phyloP scores from a whole-genome alignment of 2,888 invertebrate genomes.

The Folsomia manolachei region DNA sequence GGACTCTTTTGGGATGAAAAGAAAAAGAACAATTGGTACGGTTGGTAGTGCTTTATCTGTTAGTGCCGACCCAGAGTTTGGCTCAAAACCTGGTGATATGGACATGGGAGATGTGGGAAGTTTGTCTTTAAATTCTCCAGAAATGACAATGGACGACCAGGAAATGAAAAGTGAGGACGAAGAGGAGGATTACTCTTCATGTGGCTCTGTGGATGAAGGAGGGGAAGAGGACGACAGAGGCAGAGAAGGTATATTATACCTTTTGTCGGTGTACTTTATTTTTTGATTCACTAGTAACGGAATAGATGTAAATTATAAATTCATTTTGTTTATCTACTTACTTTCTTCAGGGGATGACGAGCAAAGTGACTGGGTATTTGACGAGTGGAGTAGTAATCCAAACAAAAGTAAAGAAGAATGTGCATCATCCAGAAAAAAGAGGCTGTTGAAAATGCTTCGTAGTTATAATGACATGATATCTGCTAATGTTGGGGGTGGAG shows the following conservation, averaged over 20 bases:
- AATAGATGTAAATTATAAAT: neutral
- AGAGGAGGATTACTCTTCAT: neutral
- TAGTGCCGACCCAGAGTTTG: neutral
- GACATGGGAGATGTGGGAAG: neutral
- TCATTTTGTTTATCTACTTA: neutral
- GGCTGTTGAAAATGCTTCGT: slow-evolving; percentile 1
- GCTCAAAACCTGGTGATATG: neutral
- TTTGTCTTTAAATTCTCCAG: neutral
- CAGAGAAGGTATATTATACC: slow-evolving; percentile 3
- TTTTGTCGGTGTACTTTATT: too few relatives aligned
- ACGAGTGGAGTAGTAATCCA: slow-evolving; percentile 2
- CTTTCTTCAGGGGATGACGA: slow-evolving; percentile 1
- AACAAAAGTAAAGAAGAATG: neutral
- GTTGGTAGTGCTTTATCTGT: neutral
- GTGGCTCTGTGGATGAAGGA: neutral
- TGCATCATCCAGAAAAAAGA: neutral
- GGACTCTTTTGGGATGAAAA: neutral
- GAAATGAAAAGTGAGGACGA: slow-evolving; percentile 5
- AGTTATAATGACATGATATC: neutral
- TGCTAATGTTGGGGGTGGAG: neutral
- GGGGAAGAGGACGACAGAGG: neutral
- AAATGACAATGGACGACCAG: neutral
- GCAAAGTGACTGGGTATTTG: slow-evolving; percentile 14
- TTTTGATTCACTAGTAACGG: too few relatives aligned
- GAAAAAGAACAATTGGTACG: neutral